A percentile compares a stretch with the other conserved stretches of the same genome.
phyloP scores from a whole-genome alignment of 30 jellyfish, hydroid and myxozoan genomes.

The Euphysa ruthae region DNA sequence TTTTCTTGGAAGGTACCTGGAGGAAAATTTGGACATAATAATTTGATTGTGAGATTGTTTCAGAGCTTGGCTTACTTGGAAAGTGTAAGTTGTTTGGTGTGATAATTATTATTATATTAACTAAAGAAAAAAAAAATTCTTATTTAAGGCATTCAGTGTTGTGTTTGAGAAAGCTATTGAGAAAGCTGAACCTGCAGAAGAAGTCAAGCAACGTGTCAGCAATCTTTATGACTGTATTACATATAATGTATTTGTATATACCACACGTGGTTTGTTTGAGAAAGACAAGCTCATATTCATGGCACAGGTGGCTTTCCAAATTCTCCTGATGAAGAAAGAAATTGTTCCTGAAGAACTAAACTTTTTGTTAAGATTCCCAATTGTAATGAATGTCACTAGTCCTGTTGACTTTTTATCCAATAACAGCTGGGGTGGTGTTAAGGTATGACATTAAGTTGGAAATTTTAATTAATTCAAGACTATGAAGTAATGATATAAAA shows the following conservation, averaged over 20 bases:
- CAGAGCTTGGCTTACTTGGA: too few species aligned
- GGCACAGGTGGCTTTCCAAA: slow-evolving; percentile 97
- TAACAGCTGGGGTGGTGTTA: slow-evolving; percentile 95
- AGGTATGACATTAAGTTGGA: too few species aligned
- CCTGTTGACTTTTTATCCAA: slow-evolving; percentile 96
- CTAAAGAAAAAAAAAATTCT: too few species aligned
- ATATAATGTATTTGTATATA: slow-evolving; percentile 81
- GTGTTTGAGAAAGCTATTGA: slow-evolving; percentile 97
- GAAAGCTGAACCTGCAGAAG: slow-evolving; percentile 72
- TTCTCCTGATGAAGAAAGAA: slow-evolving; percentile 92
- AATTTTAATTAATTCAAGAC: too few species aligned
- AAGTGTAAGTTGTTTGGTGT: too few species aligned
- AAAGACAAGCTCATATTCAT: slow-evolving; percentile 91
- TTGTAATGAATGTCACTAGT: slow-evolving; percentile 71
- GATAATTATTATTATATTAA: too few species aligned
- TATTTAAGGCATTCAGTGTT: slow-evolving; percentile 90
- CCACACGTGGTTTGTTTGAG: slow-evolving; percentile 96
- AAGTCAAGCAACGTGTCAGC: slow-evolving; percentile 81
- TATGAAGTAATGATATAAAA: too few species aligned
- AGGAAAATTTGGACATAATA: too few species aligned
- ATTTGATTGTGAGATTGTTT: too few species aligned
- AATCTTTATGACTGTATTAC: slow-evolving; percentile 91
- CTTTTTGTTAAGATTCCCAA: slow-evolving; percentile 90
- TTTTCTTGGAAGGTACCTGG: too few species aligned
- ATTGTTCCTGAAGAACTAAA: slow-evolving; percentile 82